Base-by-base conservation (phyloP, 1,140 invertebrate genomes). In the Psix sp. region DNA sequence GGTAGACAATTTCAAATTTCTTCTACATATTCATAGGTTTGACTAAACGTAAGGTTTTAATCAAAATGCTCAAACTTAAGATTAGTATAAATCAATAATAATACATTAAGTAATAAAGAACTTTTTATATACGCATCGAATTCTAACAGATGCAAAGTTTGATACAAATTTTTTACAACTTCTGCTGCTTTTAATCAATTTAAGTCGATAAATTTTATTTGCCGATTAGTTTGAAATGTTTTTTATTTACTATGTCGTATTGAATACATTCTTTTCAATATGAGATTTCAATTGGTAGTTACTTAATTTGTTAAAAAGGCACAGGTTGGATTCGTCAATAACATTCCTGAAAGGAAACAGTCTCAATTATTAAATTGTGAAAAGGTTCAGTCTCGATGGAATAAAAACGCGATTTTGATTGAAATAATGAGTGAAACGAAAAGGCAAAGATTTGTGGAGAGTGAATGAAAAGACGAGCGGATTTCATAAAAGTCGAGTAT, bases 401-500 rank as follows among this genome's bases (percentile, higher is more conserved):
- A 13, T 43, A 63, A 63, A 52, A 46, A 59, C 31, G 60, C 14
- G 38, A 60, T 60, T 67, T 38, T 26, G 36, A 20, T 43, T 48
- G 60, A 51, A 63, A 73, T 63, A 63, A 72, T 56, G 45, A 63
- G 57, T 33, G 33, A 10, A 51, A 60, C 31, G 70, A 65, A 73
- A 73, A 59, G 52, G 45, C 33, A 59, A 45, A 65, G 60, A 57
- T 42, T 43, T 52, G 40, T 26, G 66, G 45, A 45, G 52, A 66
- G 21, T 18, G 39, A 52, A 39, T 65, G 45, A 72, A 65, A 72
- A 65, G 59, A 40, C 68, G 39, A 65, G 46, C 52, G 39, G 46
- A 59, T 72, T 72, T 72, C 38, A 72, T 65, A 72, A 72, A 57
- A 73, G 46, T 66, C 60, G 26, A 54, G 70, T 66, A 66, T 73